Evolutionary conservation across 2,797 vertebrate species (phyloP).

Genomic region (Danio jaintianensis): DNA sequence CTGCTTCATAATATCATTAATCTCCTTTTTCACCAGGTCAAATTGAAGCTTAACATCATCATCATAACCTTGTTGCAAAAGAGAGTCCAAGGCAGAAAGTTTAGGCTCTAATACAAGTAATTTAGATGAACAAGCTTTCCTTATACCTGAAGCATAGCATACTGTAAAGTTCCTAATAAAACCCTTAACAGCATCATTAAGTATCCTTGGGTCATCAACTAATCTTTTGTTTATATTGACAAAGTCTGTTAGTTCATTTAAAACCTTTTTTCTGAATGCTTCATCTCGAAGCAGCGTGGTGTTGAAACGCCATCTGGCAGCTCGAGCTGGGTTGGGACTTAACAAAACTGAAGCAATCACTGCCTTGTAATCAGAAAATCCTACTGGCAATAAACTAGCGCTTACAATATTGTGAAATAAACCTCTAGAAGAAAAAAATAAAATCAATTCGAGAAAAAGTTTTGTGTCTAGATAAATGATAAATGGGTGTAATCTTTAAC

Average conservation of each 20-base stretch:
- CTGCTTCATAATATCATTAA: constrained; percentile 11
- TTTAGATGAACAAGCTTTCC: neutral
- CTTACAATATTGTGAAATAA: neutral
- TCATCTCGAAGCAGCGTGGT: neutral
- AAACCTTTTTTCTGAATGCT: neutral
- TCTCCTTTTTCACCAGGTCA: constrained; percentile 13
- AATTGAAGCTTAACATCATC: neutral
- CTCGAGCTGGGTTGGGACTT: neutral
- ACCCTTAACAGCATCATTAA: neutral
- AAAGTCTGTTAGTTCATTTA: constrained; percentile 6
- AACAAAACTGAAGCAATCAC: neutral
- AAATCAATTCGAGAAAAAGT: neutral
- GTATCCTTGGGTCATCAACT: neutral
- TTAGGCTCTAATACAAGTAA: neutral
- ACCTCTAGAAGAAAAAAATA: neutral
- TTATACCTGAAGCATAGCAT: neutral
- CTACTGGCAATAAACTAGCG: neutral
- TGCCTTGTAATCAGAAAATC: neutral
- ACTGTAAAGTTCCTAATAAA: neutral
- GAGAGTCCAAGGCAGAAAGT: neutral
- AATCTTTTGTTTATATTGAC: neutral
- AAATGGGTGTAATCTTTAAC: neutral
- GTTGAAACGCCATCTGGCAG: neutral
- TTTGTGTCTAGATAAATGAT: neutral
- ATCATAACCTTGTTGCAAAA: neutral